These are phyloP conservation scores for Cataglyphis rosenhaueri DNA, from an alignment of 2,888 invertebrate species.

Conservation along the genomic window DNA sequence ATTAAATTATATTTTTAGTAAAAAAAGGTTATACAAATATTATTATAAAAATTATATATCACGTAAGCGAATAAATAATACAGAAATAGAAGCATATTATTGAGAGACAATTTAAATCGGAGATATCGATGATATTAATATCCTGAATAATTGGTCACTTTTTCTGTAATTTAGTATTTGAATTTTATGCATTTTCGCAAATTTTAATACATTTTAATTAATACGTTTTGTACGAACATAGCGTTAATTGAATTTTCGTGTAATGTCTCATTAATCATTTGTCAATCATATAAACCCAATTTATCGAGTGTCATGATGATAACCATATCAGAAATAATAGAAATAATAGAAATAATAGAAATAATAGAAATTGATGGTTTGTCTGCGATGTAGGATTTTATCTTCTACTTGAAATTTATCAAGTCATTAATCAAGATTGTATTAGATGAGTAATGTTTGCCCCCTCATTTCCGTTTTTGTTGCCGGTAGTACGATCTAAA, in stretches of 20 bases:
- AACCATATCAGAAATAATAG: neutral
- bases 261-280: neutral
- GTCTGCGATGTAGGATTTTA: neutral
- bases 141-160: neutral
- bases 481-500: slow-evolving; percentile 11
- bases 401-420: neutral
- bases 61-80: neutral
- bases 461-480: slow-evolving; percentile 4
- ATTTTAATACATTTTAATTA: neutral
- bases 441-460: slow-evolving; percentile 8
- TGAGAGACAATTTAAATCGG: neutral
- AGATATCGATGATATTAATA: neutral
- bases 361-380: neutral
- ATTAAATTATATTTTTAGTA: neutral
- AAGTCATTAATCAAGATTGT: neutral
- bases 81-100: neutral
- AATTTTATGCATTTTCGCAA: neutral
- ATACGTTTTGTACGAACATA: neutral
- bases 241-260: neutral
- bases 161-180: neutral
- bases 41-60: neutral
- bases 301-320: neutral
- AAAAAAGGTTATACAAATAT: neutral
- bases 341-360: too few species aligned
- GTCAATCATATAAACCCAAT: slow-evolving; percentile 6